Conservation (phyloP, 2,888 invertebrate species). For the Liposcelis brunnea region DNA sequence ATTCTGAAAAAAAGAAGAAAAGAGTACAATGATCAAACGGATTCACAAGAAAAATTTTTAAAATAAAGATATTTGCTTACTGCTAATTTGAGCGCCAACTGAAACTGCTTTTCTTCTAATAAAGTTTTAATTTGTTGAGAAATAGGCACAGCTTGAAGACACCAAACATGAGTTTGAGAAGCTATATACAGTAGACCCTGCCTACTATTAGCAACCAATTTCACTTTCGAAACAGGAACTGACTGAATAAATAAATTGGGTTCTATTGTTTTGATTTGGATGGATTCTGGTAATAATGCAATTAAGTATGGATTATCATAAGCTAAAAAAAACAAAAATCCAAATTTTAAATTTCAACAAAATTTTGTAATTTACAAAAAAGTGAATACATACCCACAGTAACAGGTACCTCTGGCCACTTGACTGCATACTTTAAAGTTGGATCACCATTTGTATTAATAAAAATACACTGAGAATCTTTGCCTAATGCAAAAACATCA, state of each 20-base stretch:
- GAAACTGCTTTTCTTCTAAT: slow-evolving; percentile 79
- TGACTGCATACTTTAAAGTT: slow-evolving; percentile 50
- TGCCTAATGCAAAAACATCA: slow-evolving; percentile 60
- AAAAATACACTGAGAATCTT: slow-evolving; percentile 74
- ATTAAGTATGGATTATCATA: slow-evolving; percentile 90
- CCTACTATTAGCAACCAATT: slow-evolving; percentile 51
- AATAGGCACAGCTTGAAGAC: slow-evolving; percentile 62
- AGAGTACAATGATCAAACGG: neutral
- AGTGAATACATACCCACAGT: slow-evolving; percentile 36
- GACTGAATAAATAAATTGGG: slow-evolving; percentile 66
- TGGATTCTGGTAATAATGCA: slow-evolving; percentile 61
- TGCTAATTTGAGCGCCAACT: slow-evolving; percentile 77
- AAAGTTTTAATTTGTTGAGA: slow-evolving; percentile 69
- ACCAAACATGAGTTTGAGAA: slow-evolving; percentile 78
- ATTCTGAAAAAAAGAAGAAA: slow-evolving; percentile 38
- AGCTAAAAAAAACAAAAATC: slow-evolving; percentile 31
- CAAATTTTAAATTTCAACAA: neutral
- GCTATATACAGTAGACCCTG: slow-evolving; percentile 73
- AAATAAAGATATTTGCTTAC: slow-evolving; percentile 34
- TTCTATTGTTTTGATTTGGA: slow-evolving; percentile 75
- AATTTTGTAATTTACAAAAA: neutral
- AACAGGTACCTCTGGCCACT: slow-evolving; percentile 63
- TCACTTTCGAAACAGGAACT: slow-evolving; percentile 54
- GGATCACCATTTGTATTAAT: slow-evolving; percentile 58
- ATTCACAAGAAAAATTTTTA: neutral